Conservation (phyloP, 2,888 invertebrate genomes). For the Selenia dentaria region DNA sequence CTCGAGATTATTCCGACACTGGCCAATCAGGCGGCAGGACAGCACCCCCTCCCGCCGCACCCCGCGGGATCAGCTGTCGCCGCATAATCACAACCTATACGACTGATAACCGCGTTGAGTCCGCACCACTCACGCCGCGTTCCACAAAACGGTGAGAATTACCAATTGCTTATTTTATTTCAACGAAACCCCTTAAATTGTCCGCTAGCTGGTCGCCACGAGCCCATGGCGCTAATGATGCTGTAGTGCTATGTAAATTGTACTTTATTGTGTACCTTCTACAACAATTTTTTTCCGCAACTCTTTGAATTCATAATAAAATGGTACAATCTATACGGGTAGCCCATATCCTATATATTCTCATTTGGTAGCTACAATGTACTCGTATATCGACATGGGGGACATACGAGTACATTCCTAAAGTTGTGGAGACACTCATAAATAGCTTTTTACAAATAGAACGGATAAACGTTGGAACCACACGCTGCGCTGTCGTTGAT, state of each 20-base stretch:
- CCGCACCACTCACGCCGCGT: slow-evolving; percentile 15
- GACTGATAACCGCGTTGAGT: slow-evolving; percentile 52
- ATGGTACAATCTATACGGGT: too few species aligned
- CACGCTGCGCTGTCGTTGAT: slow-evolving; percentile 7
- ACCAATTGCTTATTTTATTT: slow-evolving; percentile 17
- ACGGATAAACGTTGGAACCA: slow-evolving; percentile 12
- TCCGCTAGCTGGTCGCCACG: too few species aligned
- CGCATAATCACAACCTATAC: slow-evolving; percentile 51
- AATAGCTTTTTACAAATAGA: slow-evolving; percentile 20
- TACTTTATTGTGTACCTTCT: too few species aligned
- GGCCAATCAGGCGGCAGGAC: slow-evolving; percentile 45
- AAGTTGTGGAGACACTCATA: slow-evolving; percentile 7
- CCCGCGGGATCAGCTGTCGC: slow-evolving; percentile 54
- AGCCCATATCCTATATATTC: too few species aligned
- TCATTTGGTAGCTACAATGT: too few species aligned
- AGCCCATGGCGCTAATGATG: too few species aligned
- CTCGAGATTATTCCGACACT: slow-evolving; percentile 50
- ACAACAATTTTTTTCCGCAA: too few species aligned
- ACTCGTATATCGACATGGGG: slow-evolving; percentile 13
- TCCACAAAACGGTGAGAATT: slow-evolving; percentile 36
- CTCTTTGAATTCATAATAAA: too few species aligned
- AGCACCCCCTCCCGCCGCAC: slow-evolving; percentile 21
- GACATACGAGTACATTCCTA: slow-evolving; percentile 6
- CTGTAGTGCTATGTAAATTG: too few species aligned
- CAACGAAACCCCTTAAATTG: background rate